Conservation (phyloP, 1,140 invertebrate species). For the Matsumurasca onukii region DNA sequence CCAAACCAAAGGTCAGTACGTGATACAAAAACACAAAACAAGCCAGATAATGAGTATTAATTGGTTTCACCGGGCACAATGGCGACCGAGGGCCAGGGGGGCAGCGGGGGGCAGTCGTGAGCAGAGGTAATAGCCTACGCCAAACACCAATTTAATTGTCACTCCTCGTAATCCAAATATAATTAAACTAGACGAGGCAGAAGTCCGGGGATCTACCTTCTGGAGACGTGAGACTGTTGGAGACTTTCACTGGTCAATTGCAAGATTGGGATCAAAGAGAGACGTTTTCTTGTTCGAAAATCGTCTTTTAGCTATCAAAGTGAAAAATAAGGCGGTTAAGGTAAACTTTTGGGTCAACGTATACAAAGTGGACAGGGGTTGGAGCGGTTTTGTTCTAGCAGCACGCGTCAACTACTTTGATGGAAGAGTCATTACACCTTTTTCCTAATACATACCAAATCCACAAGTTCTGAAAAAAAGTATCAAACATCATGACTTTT, state of each 20-base stretch:
- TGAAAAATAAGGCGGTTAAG: no score
- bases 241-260: neutral
- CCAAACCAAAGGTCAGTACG: conserved; percentile 18
- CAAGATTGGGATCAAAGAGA: no score
- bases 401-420: no score
- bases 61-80: neutral
- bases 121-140: neutral
- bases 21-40: conserved; percentile 1
- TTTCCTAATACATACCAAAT: no score
- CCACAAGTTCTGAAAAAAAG: no score
- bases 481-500: no score
- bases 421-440: no score
- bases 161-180: conserved; percentile 20
- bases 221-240: neutral
- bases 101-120: neutral
- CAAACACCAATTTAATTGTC: conserved; percentile 24
- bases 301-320: no score
- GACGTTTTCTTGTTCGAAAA: no score
- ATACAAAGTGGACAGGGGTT: no score
- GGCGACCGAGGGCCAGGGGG: neutral
- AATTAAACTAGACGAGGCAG: neutral
- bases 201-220: neutral
- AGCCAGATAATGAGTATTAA: neutral
- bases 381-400: no score
- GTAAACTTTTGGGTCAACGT: no score